A percentile compares a stretch with the other conserved stretches of the same genome.
Evolutionary conservation across 2,888 invertebrate species (phyloP).

Genomic region (Pelosia muscerda): DNA sequence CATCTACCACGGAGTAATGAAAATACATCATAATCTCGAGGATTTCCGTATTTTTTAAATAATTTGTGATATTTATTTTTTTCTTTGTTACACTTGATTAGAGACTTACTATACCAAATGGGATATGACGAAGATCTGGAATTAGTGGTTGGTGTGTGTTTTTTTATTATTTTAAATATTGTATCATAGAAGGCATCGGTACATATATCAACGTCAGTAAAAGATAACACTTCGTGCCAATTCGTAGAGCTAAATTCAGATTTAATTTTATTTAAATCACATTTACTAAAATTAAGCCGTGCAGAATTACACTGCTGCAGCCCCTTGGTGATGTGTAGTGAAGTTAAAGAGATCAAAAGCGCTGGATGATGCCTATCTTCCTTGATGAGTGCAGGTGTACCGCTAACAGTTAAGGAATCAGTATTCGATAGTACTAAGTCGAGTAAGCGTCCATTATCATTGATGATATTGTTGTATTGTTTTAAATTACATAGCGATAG

Average conservation of each 20-base stretch:
- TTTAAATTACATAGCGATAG: background rate
- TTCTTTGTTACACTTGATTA: conserved; percentile 10
- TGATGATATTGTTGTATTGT: too few relatives aligned
- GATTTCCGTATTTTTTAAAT: conserved; percentile 17
- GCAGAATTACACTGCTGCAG: background rate
- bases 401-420: background rate
- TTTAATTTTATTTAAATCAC: background rate
- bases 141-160: background rate
- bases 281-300: background rate
- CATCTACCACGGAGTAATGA: conserved; percentile 12
- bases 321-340: background rate
- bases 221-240: background rate
- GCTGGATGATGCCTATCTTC: too few relatives aligned
- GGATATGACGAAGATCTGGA: conserved; percentile 13
- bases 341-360: too few relatives aligned
- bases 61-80: too few relatives aligned
- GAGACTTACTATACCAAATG: conserved; percentile 12
- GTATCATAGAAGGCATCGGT: background rate
- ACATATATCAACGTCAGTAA: background rate
- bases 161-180: conserved; percentile 8
- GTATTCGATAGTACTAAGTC: too few relatives aligned
- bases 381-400: background rate
- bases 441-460: too few relatives aligned
- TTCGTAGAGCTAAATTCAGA: background rate
- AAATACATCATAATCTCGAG: conserved; percentile 18